phyloP scores from a whole-genome alignment of 64 coral and sea anemone genomes.

The Pocillopora damicornis region DNA sequence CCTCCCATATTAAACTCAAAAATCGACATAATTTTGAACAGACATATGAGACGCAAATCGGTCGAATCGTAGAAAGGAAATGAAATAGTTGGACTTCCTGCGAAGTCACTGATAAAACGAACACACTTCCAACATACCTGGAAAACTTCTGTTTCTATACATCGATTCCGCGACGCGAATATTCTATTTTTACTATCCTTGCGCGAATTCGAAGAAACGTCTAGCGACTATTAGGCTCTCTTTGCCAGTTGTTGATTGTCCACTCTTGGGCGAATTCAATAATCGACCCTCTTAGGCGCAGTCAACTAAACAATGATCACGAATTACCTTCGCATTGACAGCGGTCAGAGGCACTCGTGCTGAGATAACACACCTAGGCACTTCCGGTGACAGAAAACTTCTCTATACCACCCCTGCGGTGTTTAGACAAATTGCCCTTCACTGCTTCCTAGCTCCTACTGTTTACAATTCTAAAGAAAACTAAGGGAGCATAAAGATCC shows the following conservation, averaged over 20 bases:
- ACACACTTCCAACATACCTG: conserved; percentile 24
- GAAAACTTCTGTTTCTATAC: conserved; percentile 13
- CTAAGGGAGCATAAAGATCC: background rate
- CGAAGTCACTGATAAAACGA: conserved; percentile 3
- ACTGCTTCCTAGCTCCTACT: background rate
- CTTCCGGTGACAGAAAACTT: conserved; percentile 40
- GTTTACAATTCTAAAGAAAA: background rate
- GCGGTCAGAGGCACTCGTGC: conserved; percentile 4
- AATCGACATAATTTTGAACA: background rate
- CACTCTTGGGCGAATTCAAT: conserved; percentile 20
- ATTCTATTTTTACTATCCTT: background rate
- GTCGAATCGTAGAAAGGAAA: background rate
- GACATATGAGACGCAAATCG: background rate
- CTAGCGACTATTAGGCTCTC: background rate
- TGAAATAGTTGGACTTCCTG: conserved; percentile 39
- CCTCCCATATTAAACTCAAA: background rate
- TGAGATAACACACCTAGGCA: background rate
- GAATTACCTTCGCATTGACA: conserved; percentile 26
- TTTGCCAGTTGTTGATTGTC: background rate
- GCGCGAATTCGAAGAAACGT: conserved; percentile 19
- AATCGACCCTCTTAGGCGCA: conserved; percentile 30
- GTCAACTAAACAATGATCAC: conserved; percentile 38
- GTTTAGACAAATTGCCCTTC: background rate
- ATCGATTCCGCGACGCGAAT: background rate
- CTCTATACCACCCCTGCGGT: conserved; percentile 26